Evolutionary conservation across 2,113 vertebrate genomes (phyloP).

Genomic region (Gnathonemus longibarbis): DNA sequence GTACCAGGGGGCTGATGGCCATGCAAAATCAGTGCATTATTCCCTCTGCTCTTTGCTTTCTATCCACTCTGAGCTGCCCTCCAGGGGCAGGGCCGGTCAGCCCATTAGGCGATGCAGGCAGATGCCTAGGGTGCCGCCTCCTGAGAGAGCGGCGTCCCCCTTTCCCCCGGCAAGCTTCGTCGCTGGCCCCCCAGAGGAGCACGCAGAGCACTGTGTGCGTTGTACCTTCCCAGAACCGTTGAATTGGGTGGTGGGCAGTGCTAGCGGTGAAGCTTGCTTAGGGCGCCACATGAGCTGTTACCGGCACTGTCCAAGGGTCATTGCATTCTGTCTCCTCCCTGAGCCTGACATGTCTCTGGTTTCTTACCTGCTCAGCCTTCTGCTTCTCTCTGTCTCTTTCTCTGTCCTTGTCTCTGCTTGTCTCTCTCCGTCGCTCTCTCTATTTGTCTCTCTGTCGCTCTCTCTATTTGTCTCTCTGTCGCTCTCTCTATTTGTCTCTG

Average conservation of each 20-base stretch:
- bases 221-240: background rate
- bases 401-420: background rate
- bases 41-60: background rate
- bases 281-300: background rate
- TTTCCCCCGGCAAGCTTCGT: background rate
- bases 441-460: too few species aligned
- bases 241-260: background rate
- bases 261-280: background rate
- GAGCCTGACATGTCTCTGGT: background rate
- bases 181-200: background rate
- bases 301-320: background rate
- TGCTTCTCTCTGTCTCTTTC: background rate
- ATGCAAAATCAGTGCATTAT: constrained; percentile 46
- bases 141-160: background rate
- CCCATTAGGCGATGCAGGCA: background rate
- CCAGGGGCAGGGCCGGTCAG: background rate
- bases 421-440: too few species aligned
- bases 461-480: background rate
- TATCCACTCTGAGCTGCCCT: background rate
- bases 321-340: constrained; percentile 6
- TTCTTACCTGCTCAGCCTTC: constrained; percentile 41
- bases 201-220: background rate
- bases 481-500: background rate
- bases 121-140: background rate
- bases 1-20: constrained; percentile 21